Evolutionary conservation across 2,888 invertebrate species (phyloP).

Genomic region (Plagodis dolabraria): DNA sequence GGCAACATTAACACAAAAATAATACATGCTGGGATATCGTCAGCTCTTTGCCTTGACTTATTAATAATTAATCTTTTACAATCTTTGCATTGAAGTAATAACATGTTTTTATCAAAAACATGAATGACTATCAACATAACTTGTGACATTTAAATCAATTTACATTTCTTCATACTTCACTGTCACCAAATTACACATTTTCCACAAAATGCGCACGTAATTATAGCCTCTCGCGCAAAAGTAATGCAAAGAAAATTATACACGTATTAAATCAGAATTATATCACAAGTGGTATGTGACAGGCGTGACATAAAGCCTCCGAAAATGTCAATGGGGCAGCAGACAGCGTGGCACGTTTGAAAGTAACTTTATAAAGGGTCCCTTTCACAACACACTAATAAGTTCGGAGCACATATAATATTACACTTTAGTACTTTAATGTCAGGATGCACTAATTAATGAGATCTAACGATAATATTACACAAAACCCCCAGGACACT

Average conservation of each 20-base stretch:
- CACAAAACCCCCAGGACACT: too few species aligned
- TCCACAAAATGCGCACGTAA: slow-evolving; percentile 7
- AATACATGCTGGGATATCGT: too few species aligned
- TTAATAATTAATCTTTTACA: too few species aligned
- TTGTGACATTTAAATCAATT: slow-evolving; percentile 28
- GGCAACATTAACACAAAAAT: too few species aligned
- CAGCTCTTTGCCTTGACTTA: too few species aligned
- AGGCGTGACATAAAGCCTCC: slow-evolving; percentile 41
- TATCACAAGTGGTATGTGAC: slow-evolving; percentile 28
- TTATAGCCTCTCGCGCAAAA: slow-evolving; percentile 4
- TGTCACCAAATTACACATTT: slow-evolving; percentile 13
- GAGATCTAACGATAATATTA: too few species aligned
- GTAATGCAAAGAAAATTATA: slow-evolving; percentile 16
- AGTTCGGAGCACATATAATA: too few species aligned
- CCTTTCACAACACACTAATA: too few species aligned
- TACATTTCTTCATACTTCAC: slow-evolving; percentile 11
- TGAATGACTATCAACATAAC: slow-evolving; percentile 3
- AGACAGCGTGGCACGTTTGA: background rate
- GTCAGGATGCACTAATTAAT: too few species aligned
- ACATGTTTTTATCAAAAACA: background rate
- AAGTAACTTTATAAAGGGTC: too few species aligned
- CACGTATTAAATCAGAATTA: slow-evolving; percentile 7
- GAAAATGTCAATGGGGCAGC: slow-evolving; percentile 41
- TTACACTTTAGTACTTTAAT: too few species aligned
- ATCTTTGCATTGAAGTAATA: too few species aligned